Conservation (phyloP, 2,113 vertebrate species). For the Myanophis thanlyinensis region DNA sequence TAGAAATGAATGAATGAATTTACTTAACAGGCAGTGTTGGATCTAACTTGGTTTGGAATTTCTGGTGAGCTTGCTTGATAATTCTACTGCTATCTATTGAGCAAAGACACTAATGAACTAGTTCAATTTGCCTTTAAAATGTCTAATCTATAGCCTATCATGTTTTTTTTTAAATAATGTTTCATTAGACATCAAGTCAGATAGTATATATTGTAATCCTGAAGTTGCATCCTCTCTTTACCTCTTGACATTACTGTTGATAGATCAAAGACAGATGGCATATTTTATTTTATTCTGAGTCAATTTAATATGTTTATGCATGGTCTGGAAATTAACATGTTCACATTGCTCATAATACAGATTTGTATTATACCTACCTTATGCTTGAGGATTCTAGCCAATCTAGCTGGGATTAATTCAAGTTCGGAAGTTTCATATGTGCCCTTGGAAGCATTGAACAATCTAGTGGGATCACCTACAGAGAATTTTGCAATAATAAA, state of each 20-base stretch:
- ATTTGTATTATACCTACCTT: fast-evolving
- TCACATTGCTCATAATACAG: background rate
- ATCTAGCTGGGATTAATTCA: background rate
- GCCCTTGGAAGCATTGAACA: background rate
- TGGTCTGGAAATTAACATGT: background rate
- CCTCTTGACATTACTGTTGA: background rate
- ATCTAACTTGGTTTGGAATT: background rate
- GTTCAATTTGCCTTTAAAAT: background rate
- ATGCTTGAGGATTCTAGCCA: background rate
- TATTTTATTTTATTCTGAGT: background rate
- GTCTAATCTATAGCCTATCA: too few relatives aligned
- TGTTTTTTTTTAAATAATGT: too few relatives aligned
- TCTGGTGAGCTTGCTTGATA: background rate
- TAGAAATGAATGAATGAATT: background rate
- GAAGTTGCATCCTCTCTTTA: background rate
- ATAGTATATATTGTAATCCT: background rate
- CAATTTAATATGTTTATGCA: background rate
- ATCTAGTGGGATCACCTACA: background rate
- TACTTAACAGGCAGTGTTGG: background rate
- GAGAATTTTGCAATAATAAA: background rate
- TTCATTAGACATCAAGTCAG: background rate
- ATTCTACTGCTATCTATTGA: background rate
- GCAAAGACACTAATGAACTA: background rate
- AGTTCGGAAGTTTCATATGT: background rate
- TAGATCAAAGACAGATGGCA: background rate